phyloP scores from a whole-genome alignment of 2,888 invertebrate genomes.

The Scrobipalpa atriplicella region DNA sequence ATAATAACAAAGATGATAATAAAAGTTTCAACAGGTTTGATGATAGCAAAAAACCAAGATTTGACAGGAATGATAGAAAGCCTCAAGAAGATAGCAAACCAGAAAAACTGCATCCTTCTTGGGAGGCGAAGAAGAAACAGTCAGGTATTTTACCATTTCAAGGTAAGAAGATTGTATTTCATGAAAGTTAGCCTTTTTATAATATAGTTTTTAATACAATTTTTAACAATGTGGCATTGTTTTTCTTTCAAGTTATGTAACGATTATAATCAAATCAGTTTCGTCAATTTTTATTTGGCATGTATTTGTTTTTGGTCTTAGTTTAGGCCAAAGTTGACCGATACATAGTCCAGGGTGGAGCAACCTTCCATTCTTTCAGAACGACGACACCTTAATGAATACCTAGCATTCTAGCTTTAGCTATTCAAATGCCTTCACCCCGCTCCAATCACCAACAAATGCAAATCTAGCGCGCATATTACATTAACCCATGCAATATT shows the following conservation, averaged over 20 bases:
- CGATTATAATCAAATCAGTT: too few species aligned
- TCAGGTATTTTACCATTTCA: conserved; percentile 72
- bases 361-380: too few species aligned
- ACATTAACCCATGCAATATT: conserved; percentile 22
- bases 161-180: conserved; percentile 77
- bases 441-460: conserved; percentile 6
- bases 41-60: conserved; percentile 33
- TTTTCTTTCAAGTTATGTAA: not conserved
- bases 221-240: not conserved
- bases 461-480: conserved; percentile 20
- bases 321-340: too few species aligned
- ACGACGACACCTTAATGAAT: too few species aligned
- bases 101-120: conserved; percentile 79
- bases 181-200: conserved; percentile 50
- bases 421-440: not conserved
- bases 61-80: conserved; percentile 37
- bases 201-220: not conserved
- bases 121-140: conserved; percentile 78
- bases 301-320: too few species aligned
- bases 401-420: not conserved
- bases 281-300: too few species aligned
- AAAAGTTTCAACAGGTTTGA: conserved; percentile 36
- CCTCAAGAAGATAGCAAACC: conserved; percentile 45
- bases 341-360: too few species aligned
- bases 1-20: conserved; percentile 33